Evolutionary conservation across 1,140 invertebrate genomes (phyloP).

Genomic region (Penaeus chinensis): DNA sequence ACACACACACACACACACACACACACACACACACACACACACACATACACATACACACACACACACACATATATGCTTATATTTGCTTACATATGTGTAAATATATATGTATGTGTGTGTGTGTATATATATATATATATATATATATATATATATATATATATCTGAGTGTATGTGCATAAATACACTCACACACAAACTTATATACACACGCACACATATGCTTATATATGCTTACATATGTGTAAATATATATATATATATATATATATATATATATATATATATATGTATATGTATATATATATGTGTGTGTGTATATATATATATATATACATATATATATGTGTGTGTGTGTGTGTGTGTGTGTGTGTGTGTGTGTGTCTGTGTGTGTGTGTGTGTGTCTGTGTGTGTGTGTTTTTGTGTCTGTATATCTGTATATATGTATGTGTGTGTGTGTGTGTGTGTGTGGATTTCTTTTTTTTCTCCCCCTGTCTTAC

Average conservation of each 20-base stretch:
- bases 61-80: neutral
- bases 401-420: too few relatives aligned
- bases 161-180: too few relatives aligned
- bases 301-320: slow-evolving; percentile 30
- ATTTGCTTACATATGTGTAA: neutral
- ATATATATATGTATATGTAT: slow-evolving; percentile 37
- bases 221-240: slow-evolving; percentile 34
- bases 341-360: neutral
- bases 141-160: neutral
- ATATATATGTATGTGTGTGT: neutral
- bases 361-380: neutral
- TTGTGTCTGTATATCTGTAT: slow-evolving; percentile 1
- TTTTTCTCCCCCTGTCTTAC: neutral
- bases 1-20: neutral
- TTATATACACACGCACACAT: too few relatives aligned
- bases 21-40: neutral
- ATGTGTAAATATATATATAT: slow-evolving; percentile 24
- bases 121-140: neutral
- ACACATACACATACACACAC: neutral
- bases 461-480: neutral
- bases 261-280: slow-evolving; percentile 42
- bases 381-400: neutral
- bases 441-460: neutral
- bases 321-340: slow-evolving; percentile 10
- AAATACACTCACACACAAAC: too few relatives aligned